Percentiles rank a stretch among this genome's conserved stretches.
These are phyloP conservation scores for Sebastes itinus DNA, from an alignment of 2,797 vertebrate species.

Conservation along the genomic window DNA sequence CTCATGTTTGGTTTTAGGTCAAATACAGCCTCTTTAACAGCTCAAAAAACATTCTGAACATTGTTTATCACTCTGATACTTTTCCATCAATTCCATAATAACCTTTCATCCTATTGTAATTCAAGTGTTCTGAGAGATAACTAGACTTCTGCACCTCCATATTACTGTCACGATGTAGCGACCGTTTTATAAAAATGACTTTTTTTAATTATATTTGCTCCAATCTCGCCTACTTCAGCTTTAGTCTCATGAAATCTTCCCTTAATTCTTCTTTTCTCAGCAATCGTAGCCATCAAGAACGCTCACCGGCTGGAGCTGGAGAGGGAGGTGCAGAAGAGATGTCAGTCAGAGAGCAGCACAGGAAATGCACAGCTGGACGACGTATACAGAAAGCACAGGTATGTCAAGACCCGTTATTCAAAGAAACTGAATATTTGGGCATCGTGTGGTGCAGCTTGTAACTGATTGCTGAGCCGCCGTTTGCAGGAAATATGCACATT, in stretches of 20 bases:
- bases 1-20: rapidly evolving
- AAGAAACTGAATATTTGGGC: background rate
- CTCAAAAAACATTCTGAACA: rapidly evolving
- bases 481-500: background rate
- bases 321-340: constrained; percentile 69
- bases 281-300: constrained; percentile 76
- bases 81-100: too few relatives aligned
- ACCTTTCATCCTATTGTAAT: too few relatives aligned
- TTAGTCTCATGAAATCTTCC: background rate
- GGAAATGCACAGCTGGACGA: constrained; percentile 63
- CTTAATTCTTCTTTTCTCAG: constrained; percentile 45
- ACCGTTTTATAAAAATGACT: rapidly evolving
- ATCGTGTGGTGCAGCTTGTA: too few relatives aligned
- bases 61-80: too few relatives aligned
- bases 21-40: too few relatives aligned
- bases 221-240: too few relatives aligned
- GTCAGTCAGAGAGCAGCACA: constrained; percentile 31
- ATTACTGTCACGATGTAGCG: too few relatives aligned
- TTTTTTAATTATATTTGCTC: too few relatives aligned
- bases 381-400: constrained; percentile 74
- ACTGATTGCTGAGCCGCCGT: background rate
- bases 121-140: too few relatives aligned
- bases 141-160: too few relatives aligned
- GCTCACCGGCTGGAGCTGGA: constrained; percentile 77
- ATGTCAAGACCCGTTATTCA: background rate